Percentiles rank a stretch among this genome's conserved stretches.
These are phyloP conservation scores for Epiblema foenella DNA, from an alignment of 2,888 invertebrate genomes.

Conservation along the genomic window DNA sequence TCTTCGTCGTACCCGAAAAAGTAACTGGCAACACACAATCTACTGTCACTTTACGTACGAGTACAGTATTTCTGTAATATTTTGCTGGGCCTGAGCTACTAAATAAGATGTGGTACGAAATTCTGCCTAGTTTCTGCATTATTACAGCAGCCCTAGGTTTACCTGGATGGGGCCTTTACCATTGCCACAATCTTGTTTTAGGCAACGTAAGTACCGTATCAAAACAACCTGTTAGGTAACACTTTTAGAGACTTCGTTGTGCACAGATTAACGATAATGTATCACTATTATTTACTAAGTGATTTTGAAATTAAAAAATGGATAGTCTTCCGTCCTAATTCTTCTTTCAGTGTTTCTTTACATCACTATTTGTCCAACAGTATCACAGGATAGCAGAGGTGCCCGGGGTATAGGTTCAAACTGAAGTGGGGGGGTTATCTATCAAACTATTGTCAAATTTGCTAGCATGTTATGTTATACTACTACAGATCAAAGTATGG, in stretches of 20 bases:
- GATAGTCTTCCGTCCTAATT: neutral
- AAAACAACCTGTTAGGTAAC: slow-evolving; percentile 71
- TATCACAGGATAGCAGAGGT: neutral
- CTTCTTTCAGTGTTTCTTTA: neutral
- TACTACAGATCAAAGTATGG: too few relatives aligned
- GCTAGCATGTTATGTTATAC: neutral
- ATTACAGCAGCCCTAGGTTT: slow-evolving; percentile 85
- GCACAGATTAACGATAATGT: slow-evolving; percentile 29
- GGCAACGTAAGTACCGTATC: slow-evolving; percentile 86
- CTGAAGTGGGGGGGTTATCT: neutral
- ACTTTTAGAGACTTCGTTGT: slow-evolving; percentile 34
- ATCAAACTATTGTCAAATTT: neutral
- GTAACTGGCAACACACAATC: slow-evolving; percentile 57
- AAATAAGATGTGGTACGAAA: slow-evolving; percentile 89
- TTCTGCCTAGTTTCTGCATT: slow-evolving; percentile 86
- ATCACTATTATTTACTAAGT: neutral
- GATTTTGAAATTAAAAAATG: neutral
- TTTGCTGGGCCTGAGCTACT: slow-evolving; percentile 49
- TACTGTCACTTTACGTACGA: slow-evolving; percentile 53
- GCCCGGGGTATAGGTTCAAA: neutral
- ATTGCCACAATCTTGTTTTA: slow-evolving; percentile 84
- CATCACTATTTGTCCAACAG: neutral
- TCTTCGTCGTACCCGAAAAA: slow-evolving; percentile 5
- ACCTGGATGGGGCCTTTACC: slow-evolving; percentile 86
- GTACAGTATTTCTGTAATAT: slow-evolving; percentile 50